A percentile compares a stretch with the other conserved stretches of the same genome.
Evolutionary conservation across 92 coral and sea anemone species (phyloP).

Genomic region (Siderastrea radians): DNA sequence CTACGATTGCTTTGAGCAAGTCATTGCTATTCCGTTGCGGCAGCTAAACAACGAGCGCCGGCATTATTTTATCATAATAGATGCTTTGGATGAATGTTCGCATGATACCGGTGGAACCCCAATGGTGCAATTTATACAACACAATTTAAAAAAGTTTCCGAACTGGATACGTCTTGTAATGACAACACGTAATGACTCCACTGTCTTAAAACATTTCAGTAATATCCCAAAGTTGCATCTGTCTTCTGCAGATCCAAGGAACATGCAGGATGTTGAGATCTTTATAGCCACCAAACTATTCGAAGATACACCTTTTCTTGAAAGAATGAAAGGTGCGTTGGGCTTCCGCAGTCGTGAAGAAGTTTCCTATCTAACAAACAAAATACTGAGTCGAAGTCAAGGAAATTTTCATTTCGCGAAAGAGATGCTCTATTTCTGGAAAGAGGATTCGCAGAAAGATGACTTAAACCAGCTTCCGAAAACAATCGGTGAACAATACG

Average conservation of each 20-base stretch:
- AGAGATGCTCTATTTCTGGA: constrained; percentile 53
- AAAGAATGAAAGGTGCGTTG: not conserved
- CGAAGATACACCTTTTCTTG: constrained; percentile 21
- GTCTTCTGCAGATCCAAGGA: constrained; percentile 65
- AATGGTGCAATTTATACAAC: constrained; percentile 59
- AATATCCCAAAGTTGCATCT: constrained; percentile 21
- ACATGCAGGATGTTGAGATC: constrained; percentile 72
- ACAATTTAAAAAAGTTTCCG: constrained; percentile 60
- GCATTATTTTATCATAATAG: constrained; percentile 65
- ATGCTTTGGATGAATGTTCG: constrained; percentile 87
- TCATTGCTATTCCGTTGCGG: constrained; percentile 63
- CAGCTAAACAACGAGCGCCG: constrained; percentile 17
- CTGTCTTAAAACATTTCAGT: constrained; percentile 28
- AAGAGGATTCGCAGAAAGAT: not conserved
- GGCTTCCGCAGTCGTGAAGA: constrained; percentile 25
- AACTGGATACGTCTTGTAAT: constrained; percentile 71
- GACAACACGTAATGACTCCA: constrained; percentile 76
- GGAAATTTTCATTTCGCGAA: constrained; percentile 82
- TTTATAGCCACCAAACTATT: constrained; percentile 35
- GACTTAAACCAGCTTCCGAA: constrained; percentile 67
- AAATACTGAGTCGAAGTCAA: constrained; percentile 60
- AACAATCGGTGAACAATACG: constrained; percentile 67
- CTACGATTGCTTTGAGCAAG: constrained; percentile 75
- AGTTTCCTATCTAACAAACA: constrained; percentile 20
- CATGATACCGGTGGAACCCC: not conserved